Percentiles rank a stretch among this genome's conserved stretches.
Conservation (phyloP, 2,113 vertebrate species). For the Gopherus flavomarginatus region DNA sequence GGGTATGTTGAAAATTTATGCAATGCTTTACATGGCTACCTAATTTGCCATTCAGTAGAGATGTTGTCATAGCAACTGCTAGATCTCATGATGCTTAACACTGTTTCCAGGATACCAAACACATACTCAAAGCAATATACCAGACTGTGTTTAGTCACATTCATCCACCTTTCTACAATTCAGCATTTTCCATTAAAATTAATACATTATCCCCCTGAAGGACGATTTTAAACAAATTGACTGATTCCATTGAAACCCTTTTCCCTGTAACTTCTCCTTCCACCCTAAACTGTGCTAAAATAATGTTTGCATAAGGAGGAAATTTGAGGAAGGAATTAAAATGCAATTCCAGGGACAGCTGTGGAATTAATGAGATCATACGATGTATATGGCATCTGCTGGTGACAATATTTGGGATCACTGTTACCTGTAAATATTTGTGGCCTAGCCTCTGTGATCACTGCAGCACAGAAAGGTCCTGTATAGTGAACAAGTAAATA, state of each 20-base stretch:
- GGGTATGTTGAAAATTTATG: constrained; percentile 56
- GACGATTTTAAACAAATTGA: constrained; percentile 19
- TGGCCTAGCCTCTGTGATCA: neutral
- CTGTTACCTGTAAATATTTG: neutral
- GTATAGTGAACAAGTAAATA: neutral
- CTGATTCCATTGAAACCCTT: neutral
- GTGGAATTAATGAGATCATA: neutral
- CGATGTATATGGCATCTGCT: neutral
- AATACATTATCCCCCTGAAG: constrained; percentile 6
- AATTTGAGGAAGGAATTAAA: neutral
- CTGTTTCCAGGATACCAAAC: constrained; percentile 17
- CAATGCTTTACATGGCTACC: constrained; percentile 37
- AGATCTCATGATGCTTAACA: constrained; percentile 52
- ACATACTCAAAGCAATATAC: constrained; percentile 34
- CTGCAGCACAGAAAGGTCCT: neutral
- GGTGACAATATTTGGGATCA: neutral
- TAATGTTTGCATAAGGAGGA: neutral
- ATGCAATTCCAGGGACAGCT: neutral
- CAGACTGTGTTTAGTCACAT: constrained; percentile 60
- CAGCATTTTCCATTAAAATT: constrained; percentile 54
- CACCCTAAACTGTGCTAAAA: neutral
- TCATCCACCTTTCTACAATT: constrained; percentile 35
- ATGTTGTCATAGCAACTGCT: constrained; percentile 65
- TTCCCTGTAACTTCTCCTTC: neutral
- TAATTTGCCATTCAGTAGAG: constrained; percentile 42